phyloP scores from a whole-genome alignment of 2,888 invertebrate species.

The Tipula vernalis region DNA sequence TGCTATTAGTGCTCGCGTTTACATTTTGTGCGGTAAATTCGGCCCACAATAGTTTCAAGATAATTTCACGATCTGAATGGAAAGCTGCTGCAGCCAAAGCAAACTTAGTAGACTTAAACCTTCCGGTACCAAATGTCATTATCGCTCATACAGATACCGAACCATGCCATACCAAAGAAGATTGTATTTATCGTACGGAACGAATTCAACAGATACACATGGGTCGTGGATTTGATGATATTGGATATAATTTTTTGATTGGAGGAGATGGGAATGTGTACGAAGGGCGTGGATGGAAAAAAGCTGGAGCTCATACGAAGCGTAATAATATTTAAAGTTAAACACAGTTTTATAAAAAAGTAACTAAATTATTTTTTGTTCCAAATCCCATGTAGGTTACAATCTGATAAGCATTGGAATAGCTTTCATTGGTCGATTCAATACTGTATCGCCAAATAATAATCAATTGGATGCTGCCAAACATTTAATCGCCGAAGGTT shows the following conservation, averaged over 20 bases:
- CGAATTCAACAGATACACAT: conserved; percentile 55
- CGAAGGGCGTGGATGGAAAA: conserved; percentile 56
- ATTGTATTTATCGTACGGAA: conserved; percentile 26
- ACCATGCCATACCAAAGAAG: conserved; percentile 40
- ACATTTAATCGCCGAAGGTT: conserved; percentile 46
- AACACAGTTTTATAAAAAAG: background rate
- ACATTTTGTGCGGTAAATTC: background rate
- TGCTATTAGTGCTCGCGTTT: background rate
- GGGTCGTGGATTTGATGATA: conserved; percentile 46
- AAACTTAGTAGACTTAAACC: conserved; percentile 30
- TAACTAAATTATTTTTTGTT: background rate
- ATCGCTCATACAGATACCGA: conserved; percentile 51
- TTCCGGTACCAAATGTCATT: conserved; percentile 38
- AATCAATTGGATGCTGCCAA: conserved; percentile 44
- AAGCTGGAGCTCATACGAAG: conserved; percentile 54
- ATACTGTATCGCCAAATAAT: conserved; percentile 37
- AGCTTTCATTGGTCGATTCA: conserved; percentile 58
- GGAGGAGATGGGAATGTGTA: conserved; percentile 64
- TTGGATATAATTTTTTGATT: conserved; percentile 63
- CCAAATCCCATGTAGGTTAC: conserved; percentile 32
- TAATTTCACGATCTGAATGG: conserved; percentile 47
- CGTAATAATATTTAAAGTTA: background rate
- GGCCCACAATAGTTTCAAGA: conserved; percentile 22
- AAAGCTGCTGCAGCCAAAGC: conserved; percentile 44
- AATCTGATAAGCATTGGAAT: conserved; percentile 54